Evolutionary conservation across 2,888 invertebrate genomes (phyloP).

Genomic region (Nebria salina): DNA sequence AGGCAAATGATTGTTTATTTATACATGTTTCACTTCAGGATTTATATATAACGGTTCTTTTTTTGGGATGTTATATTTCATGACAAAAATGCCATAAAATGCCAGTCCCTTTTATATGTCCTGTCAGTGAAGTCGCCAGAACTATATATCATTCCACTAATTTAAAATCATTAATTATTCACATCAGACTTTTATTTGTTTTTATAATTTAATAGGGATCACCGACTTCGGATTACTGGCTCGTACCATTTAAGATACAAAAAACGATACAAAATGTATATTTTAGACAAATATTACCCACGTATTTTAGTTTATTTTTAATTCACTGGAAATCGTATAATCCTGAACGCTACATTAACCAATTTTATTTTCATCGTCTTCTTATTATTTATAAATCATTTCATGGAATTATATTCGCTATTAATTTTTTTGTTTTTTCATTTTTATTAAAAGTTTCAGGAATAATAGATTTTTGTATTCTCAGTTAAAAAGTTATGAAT

Average conservation of each 20-base stretch:
- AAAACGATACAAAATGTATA: no score
- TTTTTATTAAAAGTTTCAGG: no score
- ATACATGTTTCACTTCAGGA: neutral
- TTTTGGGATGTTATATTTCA: neutral
- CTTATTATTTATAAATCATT: no score
- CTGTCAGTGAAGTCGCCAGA: neutral
- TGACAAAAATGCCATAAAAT: neutral
- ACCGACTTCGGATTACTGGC: neutral
- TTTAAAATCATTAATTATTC: constrained; percentile 31
- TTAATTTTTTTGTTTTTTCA: no score
- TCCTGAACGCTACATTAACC: no score
- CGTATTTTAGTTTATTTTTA: no score
- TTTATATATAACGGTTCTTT: neutral
- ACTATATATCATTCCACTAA: constrained; percentile 9
- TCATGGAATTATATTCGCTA: no score
- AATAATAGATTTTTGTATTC: no score
- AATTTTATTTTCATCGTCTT: no score
- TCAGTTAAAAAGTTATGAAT: neutral
- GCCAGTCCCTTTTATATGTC: neutral
- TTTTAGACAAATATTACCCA: no score
- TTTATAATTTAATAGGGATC: constrained; percentile 36
- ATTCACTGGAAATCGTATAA: no score
- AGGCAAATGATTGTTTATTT: neutral
- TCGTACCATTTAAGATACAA: neutral
- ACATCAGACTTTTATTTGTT: constrained; percentile 34